A percentile compares a stretch with the other conserved stretches of the same genome.
phyloP scores from a whole-genome alignment of 2,797 vertebrate species.

The Cephalopachus bancanus region DNA sequence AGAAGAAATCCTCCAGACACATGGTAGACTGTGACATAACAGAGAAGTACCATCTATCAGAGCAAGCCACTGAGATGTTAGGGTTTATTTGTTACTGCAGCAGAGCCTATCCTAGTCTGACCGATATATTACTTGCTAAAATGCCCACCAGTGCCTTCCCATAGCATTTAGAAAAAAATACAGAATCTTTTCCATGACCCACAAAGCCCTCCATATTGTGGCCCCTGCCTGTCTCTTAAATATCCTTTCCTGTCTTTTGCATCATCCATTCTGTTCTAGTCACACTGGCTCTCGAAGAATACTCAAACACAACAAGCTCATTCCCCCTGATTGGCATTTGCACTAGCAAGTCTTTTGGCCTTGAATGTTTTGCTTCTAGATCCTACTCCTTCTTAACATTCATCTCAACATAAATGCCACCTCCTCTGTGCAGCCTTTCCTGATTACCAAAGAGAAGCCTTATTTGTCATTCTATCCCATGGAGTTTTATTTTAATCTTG shows the following conservation, averaged over 20 bases:
- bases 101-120: neutral
- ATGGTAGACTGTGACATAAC: neutral
- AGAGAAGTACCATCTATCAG: neutral
- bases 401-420: neutral
- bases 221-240: neutral
- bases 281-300: neutral
- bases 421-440: neutral
- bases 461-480: neutral
- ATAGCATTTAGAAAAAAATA: neutral
- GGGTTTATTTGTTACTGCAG: neutral
- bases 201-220: neutral
- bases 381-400: neutral
- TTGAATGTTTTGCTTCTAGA: neutral
- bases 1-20: neutral
- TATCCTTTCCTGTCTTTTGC: neutral
- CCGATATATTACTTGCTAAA: neutral
- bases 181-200: neutral
- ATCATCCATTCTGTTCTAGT: neutral
- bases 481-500: neutral
- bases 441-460: neutral
- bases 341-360: neutral
- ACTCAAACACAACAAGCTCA: neutral
- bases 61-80: neutral
- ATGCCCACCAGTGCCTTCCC: neutral
- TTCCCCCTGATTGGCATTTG: fast-evolving